Evolutionary conservation across 53 echinoderm and acorn worm genomes (phyloP).

Genomic region (Glandiceps talaboti): DNA sequence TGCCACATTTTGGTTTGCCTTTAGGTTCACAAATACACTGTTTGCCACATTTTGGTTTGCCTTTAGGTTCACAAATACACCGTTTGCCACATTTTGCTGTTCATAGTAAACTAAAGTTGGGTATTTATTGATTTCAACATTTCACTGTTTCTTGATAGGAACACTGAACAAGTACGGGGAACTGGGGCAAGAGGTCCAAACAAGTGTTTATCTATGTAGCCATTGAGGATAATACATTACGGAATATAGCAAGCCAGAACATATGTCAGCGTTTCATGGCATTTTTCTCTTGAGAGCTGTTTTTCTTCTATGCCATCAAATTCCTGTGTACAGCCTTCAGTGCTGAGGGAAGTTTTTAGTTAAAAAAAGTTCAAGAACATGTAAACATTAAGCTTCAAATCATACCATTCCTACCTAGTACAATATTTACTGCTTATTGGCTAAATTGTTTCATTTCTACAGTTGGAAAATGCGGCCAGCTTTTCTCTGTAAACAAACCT

Average conservation of each 20-base stretch:
- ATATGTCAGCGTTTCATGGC: background rate
- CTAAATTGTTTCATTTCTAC: background rate
- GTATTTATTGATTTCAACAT: too few relatives aligned
- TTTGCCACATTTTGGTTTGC: too few relatives aligned
- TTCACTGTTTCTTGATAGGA: too few relatives aligned
- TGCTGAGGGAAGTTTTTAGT: background rate
- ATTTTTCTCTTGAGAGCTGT: background rate
- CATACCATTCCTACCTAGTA: background rate
- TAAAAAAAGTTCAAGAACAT: background rate
- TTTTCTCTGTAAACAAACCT: too few relatives aligned
- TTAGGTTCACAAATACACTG: too few relatives aligned
- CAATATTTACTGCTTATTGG: background rate
- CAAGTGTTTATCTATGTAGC: background rate
- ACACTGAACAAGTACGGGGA: too few relatives aligned
- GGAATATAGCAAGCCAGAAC: background rate
- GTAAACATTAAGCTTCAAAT: background rate
- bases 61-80: too few relatives aligned
- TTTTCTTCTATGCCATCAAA: background rate
- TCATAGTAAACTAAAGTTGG: too few relatives aligned
- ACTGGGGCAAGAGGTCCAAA: background rate
- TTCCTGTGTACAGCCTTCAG: background rate
- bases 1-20: too few relatives aligned
- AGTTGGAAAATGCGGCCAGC: too few relatives aligned
- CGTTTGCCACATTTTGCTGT: too few relatives aligned
- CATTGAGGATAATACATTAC: background rate